These are phyloP conservation scores for Drosophila mettleri DNA, from an alignment of 2,888 invertebrate species.

Conservation along the genomic window DNA sequence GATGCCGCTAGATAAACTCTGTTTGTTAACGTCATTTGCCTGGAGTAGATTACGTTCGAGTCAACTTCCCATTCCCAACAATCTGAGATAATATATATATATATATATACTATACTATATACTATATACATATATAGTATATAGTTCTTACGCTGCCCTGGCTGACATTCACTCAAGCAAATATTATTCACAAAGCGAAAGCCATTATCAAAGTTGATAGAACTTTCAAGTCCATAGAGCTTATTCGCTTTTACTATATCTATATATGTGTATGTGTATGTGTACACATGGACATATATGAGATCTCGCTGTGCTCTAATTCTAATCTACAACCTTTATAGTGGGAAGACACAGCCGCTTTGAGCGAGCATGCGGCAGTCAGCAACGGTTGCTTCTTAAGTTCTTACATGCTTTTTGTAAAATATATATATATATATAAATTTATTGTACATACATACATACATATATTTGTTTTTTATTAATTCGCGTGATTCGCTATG, in stretches of 20 bases:
- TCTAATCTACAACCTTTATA: no score
- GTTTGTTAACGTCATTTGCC: not conserved
- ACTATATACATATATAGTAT: no score
- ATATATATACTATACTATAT: not conserved
- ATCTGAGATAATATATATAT: not conserved
- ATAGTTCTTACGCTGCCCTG: not conserved
- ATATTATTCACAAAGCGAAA: constrained; percentile 29
- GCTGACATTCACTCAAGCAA: no score
- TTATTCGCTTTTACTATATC: not conserved
- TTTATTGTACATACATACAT: not conserved
- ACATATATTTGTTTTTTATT: constrained; percentile 17
- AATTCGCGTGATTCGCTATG: constrained; percentile 35
- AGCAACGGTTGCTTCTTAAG: not conserved
- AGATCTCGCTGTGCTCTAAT: no score
- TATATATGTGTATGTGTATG: not conserved
- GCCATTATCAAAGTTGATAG: constrained; percentile 28
- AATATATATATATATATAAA: no score
- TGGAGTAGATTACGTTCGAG: not conserved
- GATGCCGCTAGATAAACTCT: not conserved
- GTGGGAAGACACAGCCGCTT: no score
- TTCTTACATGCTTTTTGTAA: not conserved
- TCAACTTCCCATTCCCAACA: constrained; percentile 3
- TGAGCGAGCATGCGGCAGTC: not conserved
- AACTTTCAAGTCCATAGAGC: not conserved
- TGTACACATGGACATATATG: no score